A percentile compares a stretch with the other conserved stretches of the same genome.
Evolutionary conservation across 1,140 invertebrate genomes (phyloP).

Genomic region (Philopotamus ludificatus): DNA sequence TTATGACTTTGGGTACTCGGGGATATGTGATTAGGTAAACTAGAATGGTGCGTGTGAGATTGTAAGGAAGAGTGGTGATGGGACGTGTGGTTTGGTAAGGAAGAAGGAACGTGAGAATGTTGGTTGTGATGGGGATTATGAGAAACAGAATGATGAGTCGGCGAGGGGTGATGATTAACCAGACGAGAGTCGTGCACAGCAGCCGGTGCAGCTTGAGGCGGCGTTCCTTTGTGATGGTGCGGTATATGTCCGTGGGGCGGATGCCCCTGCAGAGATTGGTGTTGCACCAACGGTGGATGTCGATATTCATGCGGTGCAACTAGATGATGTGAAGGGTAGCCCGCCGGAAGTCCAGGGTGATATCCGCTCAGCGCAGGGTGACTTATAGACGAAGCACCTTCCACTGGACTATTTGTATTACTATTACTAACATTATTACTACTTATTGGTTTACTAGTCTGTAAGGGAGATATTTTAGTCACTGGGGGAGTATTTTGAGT

Average conservation of each 20-base stretch:
- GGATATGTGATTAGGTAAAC: constrained; percentile 16
- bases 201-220: constrained; percentile 47
- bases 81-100: constrained; percentile 26
- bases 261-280: constrained; percentile 34
- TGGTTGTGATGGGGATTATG: constrained; percentile 52
- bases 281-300: constrained; percentile 43
- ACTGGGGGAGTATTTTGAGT: constrained; percentile 40
- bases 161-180: constrained; percentile 45
- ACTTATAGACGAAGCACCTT: constrained; percentile 4
- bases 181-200: constrained; percentile 3
- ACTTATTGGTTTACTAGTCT: constrained; percentile 39
- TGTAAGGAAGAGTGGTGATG: constrained; percentile 18
- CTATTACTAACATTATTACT: constrained; percentile 38
- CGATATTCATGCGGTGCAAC: constrained; percentile 41
- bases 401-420: constrained; percentile 28
- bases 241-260: constrained; percentile 43
- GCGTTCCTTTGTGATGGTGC: constrained; percentile 50
- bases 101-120: constrained; percentile 54
- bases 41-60: constrained; percentile 1
- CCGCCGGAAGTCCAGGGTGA: constrained; percentile 25
- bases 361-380: constrained; percentile 35
- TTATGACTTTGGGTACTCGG: constrained; percentile 4
- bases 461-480: constrained; percentile 35
- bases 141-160: constrained; percentile 42
- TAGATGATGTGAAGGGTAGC: constrained; percentile 33